Evolutionary conservation across 2,113 vertebrate genomes (phyloP).

Genomic region (Aptenodytes forsteri): DNA sequence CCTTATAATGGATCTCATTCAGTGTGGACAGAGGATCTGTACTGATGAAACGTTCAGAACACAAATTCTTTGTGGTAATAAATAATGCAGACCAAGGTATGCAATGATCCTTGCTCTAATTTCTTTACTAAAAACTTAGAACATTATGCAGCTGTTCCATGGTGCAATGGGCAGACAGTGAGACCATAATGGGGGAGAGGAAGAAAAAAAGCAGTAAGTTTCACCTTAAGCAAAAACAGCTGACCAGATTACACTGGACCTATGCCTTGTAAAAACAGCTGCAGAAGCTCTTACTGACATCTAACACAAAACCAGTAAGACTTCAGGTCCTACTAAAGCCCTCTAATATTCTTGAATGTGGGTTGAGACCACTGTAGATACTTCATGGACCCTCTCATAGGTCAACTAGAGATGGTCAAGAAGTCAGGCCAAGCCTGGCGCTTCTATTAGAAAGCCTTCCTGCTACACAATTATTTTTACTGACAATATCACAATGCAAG

Average conservation of each 20-base stretch:
- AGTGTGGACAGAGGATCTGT: background rate
- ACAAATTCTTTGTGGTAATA: background rate
- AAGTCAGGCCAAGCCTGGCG: background rate
- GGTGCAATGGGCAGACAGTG: background rate
- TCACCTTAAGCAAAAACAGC: background rate
- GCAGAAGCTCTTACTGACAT: background rate
- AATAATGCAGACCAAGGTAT: background rate
- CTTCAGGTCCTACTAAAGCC: background rate
- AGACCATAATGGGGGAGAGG: background rate
- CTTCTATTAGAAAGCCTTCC: background rate
- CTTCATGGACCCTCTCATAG: background rate
- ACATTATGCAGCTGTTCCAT: background rate
- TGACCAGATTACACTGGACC: background rate
- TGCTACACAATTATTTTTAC: background rate
- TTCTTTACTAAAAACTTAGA: background rate
- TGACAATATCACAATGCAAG: background rate
- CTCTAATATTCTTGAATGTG: background rate
- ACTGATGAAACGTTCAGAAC: background rate
- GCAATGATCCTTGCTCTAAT: background rate
- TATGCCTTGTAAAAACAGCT: background rate
- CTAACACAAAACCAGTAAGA: background rate
- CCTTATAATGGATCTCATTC: background rate
- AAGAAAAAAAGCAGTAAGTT: background rate
- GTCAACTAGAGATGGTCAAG: background rate
- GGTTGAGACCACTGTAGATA: background rate